Base-by-base conservation (phyloP, 2,888 invertebrate species). In the Heliconius cydno region DNA sequence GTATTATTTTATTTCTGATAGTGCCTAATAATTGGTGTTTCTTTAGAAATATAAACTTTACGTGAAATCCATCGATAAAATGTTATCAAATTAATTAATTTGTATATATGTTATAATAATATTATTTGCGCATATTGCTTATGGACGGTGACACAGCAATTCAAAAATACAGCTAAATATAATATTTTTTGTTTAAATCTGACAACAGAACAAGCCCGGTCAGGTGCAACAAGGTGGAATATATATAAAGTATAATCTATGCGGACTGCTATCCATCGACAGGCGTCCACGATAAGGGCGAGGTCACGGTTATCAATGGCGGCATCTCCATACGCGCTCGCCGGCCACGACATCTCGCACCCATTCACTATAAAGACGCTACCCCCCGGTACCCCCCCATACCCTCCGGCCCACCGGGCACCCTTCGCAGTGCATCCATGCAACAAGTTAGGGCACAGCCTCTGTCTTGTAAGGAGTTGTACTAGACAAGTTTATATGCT, bases 341-440 rank as follows among this genome's bases (percentile, higher is more conserved):
- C 92, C 92, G 92, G 91, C 94, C 94, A 92, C 93, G 93, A 93
- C 94, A 94, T 94, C 94, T 92, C 94, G 93, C 91, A 92, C 94
- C 92, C 94, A 94, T 93, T 96, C 96, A 92, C 96, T 93, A 91
- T 92, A 90, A 92, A 94, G 93, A 92, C 92, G 84, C 85, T 85
- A 86, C 82, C 85, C 85, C 83, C 82, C 71, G 41, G 10, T 12
- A 9, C 85, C 85, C 84, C 85, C 9, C 46, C 46, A 19, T 1
- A 52, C 22, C 52, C 52, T 9, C 19, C 80, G 84, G 82, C 78
- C 73, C 82, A 86, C 87, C 89, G 88, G 86, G 88, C 87, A 87
- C 90, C 90, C 91, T 90, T 90, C 88, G 88, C 90, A 89, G 91
- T 93, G 94, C 95, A 94, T 92, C 93, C 90, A 92, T 94, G 94